Conservation (phyloP, 2,113 vertebrate genomes). For the Orientallactaga bullata region DNA sequence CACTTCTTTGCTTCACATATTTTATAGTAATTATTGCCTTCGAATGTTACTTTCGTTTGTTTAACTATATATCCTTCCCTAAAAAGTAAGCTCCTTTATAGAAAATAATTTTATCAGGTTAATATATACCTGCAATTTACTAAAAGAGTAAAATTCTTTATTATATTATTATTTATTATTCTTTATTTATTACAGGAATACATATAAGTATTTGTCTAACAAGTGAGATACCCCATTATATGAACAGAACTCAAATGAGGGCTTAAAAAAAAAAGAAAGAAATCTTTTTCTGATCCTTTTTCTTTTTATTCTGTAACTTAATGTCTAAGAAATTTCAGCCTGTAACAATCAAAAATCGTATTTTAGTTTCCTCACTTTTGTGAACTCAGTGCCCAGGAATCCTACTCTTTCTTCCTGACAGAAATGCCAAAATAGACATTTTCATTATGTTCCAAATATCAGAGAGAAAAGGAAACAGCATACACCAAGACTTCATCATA, state of each 20-base stretch:
- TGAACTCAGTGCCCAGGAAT: slow-evolving; percentile 16
- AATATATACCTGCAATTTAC: not conserved
- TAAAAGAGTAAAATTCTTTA: not conserved
- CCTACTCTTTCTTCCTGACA: not conserved
- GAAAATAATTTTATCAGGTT: not conserved
- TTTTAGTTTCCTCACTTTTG: slow-evolving; percentile 5
- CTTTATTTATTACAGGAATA: not conserved
- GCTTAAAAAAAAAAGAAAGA: not conserved
- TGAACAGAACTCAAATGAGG: not conserved
- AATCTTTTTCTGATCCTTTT: slow-evolving; percentile 13
- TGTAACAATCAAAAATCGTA: slow-evolving; percentile 9
- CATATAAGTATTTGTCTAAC: not conserved
- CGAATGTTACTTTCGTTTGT: not conserved
- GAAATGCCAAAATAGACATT: not conserved
- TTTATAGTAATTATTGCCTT: not conserved
- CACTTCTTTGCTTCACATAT: slow-evolving; percentile 20
- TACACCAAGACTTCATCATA: not conserved
- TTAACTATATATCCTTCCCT: not conserved
- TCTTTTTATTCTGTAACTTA: slow-evolving; percentile 16
- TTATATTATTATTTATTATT: too few relatives aligned
- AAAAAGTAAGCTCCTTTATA: not conserved
- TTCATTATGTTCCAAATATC: slow-evolving; percentile 16
- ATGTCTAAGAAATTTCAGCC: slow-evolving; percentile 43
- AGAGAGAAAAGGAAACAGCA: not conserved
- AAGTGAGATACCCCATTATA: not conserved